phyloP scores from a whole-genome alignment of 2,888 invertebrate species.

The Hypena proboscidalis region DNA sequence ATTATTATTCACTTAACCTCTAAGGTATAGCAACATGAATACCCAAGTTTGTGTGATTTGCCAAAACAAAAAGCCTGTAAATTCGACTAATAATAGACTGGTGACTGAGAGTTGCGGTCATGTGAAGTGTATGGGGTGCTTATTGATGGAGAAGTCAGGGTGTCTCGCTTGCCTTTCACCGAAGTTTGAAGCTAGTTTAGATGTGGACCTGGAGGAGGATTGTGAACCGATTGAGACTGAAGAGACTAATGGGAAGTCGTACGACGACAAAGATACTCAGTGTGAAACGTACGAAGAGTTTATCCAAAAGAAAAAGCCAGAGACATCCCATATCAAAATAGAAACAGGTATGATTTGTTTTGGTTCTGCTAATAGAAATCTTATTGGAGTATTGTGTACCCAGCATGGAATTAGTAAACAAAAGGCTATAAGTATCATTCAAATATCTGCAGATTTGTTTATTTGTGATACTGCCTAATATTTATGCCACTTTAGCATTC shows the following conservation, averaged over 20 bases:
- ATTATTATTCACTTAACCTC: slow-evolving; percentile 47
- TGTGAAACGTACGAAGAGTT: slow-evolving; percentile 47
- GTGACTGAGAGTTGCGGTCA: slow-evolving; percentile 91
- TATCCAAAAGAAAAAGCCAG: slow-evolving; percentile 65
- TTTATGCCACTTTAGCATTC: too few relatives aligned
- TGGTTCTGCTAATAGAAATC: slow-evolving; percentile 1
- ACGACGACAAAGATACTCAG: slow-evolving; percentile 29
- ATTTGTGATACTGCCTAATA: too few relatives aligned
- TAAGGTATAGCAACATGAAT: slow-evolving; percentile 67
- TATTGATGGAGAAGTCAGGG: slow-evolving; percentile 87
- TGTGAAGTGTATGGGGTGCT: slow-evolving; percentile 89
- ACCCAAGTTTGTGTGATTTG: slow-evolving; percentile 86
- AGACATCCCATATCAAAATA: slow-evolving; percentile 70
- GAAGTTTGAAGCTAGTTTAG: slow-evolving; percentile 31
- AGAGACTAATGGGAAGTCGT: slow-evolving; percentile 34
- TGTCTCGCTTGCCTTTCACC: slow-evolving; percentile 83
- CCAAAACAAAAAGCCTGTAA: slow-evolving; percentile 80
- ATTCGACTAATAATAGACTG: slow-evolving; percentile 85
- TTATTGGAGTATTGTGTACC: background rate
- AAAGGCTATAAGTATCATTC: too few relatives aligned
- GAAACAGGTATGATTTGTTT: slow-evolving; percentile 60
- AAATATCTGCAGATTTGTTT: background rate
- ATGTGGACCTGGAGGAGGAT: slow-evolving; percentile 32
- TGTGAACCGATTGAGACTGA: slow-evolving; percentile 36
- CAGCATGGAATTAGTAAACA: too few relatives aligned